Evolutionary conservation across 2,888 invertebrate genomes (phyloP), one percentile per base, ranked within the genome.

Genomic region (Lepidonotus clava): DNA sequence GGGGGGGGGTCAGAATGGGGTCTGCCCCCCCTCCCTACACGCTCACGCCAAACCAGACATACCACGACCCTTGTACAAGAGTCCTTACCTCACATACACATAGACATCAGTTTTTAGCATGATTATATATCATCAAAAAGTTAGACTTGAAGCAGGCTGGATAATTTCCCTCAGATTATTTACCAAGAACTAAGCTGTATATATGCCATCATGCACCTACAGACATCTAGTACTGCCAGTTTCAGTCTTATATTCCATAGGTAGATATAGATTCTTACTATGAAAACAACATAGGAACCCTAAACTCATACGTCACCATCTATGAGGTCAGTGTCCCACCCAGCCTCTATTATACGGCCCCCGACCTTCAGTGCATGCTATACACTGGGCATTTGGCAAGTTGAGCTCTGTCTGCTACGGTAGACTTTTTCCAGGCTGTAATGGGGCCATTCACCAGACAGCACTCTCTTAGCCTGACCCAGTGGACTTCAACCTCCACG

Each of bases 401-500:
- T 61, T 61, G 24, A 61, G 61, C 61, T 28, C 11, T 24, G 61
- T 11, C 5, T 11, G 2, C 61, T 61, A 61, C 4, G 11, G 24
- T 8, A 61, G 24, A 61, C 28, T 8, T 56, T 61, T 61, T 61
- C 4, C 21, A n/a, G 28, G 24, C 2, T n/a, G 32, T 61, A 61
- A 61, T 28, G 61, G 24, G 61, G 28, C 24, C 61, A 61, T 11
- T 24, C n/a, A 24, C 61, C 28, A 61, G 61, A 61, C 61, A 61
- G 28, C 61, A n/a, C 21, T 18, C 61, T 24, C 61, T 61, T 14
- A 24, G n/a, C 61, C 5, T 32, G 61, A 61, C 61, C 61, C 24
- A 61, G 61, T 61, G 32, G 61, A 61, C 61, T 61, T 61, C 28
- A 61, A 61, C 61, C 61, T 28, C 61, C 28, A 28, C 61, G 11